phyloP scores from a whole-genome alignment of 2,797 vertebrate genomes.

The Brotogeris chrysoptera region DNA sequence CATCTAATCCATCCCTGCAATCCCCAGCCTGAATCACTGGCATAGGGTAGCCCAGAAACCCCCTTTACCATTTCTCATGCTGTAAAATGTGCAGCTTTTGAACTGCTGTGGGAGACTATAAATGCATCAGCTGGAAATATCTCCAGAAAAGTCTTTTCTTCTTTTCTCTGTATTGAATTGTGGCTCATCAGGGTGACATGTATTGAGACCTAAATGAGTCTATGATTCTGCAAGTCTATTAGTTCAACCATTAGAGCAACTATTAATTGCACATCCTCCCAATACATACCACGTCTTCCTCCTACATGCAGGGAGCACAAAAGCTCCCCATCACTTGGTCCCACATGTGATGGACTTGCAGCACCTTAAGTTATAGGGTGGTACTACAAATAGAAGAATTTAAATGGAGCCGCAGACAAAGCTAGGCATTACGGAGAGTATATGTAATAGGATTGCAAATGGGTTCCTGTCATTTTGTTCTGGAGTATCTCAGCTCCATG shows the following conservation, averaged over 20 bases:
- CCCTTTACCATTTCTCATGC: background rate
- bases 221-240: background rate
- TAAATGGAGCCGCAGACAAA: background rate
- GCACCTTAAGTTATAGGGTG: background rate
- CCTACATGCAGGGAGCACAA: background rate
- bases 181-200: background rate
- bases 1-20: background rate
- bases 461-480: background rate
- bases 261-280: background rate
- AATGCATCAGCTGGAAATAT: background rate
- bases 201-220: background rate
- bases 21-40: accelerated
- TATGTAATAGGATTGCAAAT: background rate
- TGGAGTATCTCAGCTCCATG: background rate
- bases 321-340: background rate
- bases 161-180: background rate
- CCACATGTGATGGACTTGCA: background rate
- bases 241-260: background rate
- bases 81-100: background rate
- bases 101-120: background rate
- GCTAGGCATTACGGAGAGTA: background rate
- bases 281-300: background rate
- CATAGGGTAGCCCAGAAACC: background rate
- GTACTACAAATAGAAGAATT: background rate
- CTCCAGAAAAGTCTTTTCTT: background rate